Evolutionary conservation across 1,140 invertebrate genomes (phyloP).

Genomic region (Bactericera cockerelli): DNA sequence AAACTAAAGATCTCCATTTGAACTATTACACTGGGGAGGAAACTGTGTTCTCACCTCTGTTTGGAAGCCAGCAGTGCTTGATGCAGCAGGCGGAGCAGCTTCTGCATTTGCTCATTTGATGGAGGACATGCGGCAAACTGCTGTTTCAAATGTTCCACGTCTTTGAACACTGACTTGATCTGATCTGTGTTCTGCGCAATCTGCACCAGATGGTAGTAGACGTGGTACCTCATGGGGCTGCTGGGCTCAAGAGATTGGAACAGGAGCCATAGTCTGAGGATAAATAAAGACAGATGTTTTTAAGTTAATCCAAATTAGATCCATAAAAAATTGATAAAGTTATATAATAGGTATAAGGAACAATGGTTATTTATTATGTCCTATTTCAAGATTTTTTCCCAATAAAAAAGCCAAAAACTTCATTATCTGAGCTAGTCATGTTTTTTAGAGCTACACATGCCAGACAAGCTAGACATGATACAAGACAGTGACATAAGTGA

Average conservation of each 20-base stretch:
- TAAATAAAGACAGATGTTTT: background rate
- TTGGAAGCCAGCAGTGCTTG: constrained; percentile 62
- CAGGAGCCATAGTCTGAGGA: constrained; percentile 56
- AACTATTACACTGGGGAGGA: too few relatives aligned
- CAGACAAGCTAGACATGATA: too few relatives aligned
- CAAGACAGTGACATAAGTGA: too few relatives aligned
- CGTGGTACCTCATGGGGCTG: constrained; percentile 73
- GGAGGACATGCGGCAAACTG: constrained; percentile 70
- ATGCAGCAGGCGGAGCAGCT: constrained; percentile 73
- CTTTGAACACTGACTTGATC: constrained; percentile 61
- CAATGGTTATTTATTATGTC: background rate
- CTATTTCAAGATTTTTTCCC: background rate
- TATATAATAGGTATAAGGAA: constrained; percentile 9
- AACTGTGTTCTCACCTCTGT: constrained; percentile 44
- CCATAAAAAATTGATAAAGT: constrained; percentile 13
- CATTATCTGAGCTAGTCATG: too few relatives aligned
- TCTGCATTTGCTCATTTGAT: constrained; percentile 82
- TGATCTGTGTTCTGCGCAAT: constrained; percentile 74
- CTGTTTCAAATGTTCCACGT: constrained; percentile 63
- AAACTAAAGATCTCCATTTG: too few relatives aligned
- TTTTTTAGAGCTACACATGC: too few relatives aligned
- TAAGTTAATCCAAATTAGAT: constrained; percentile 9
- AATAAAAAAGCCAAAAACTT: too few relatives aligned
- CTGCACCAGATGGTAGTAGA: constrained; percentile 80
- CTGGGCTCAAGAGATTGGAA: constrained; percentile 78